These are phyloP conservation scores for Pseudomyrmex gracilis DNA, from an alignment of 1,140 invertebrate genomes.

Conservation along the genomic window DNA sequence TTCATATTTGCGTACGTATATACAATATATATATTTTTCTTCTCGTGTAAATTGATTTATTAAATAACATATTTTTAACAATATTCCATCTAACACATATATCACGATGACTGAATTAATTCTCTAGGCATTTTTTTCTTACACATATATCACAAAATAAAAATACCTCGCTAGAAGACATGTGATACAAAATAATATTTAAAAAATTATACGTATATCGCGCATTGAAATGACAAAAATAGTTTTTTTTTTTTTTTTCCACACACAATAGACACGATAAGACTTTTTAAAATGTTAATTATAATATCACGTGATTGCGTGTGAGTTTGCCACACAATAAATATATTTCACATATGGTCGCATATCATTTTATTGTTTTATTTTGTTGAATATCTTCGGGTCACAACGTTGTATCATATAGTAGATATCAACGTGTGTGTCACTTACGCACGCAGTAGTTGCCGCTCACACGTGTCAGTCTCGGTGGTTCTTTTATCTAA, in stretches of 20 bases:
- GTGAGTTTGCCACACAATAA: background rate
- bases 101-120: no score
- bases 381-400: background rate
- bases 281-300: background rate
- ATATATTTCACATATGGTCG: background rate
- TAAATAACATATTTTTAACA: constrained; percentile 28
- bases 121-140: background rate
- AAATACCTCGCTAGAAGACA: background rate
- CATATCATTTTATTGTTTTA: background rate
- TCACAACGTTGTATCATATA: background rate
- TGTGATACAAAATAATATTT: constrained; percentile 23
- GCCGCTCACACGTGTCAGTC: no score
- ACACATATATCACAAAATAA: constrained; percentile 11
- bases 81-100: background rate
- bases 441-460: no score
- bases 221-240: no score
- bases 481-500: no score
- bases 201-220: background rate
- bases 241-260: background rate
- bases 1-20: no score
- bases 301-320: constrained; percentile 20
- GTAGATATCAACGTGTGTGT: background rate
- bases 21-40: background rate
- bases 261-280: background rate
- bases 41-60: constrained; percentile 11